Conservation (phyloP, 2,888 invertebrate genomes). For the Maniola hyperantus region DNA sequence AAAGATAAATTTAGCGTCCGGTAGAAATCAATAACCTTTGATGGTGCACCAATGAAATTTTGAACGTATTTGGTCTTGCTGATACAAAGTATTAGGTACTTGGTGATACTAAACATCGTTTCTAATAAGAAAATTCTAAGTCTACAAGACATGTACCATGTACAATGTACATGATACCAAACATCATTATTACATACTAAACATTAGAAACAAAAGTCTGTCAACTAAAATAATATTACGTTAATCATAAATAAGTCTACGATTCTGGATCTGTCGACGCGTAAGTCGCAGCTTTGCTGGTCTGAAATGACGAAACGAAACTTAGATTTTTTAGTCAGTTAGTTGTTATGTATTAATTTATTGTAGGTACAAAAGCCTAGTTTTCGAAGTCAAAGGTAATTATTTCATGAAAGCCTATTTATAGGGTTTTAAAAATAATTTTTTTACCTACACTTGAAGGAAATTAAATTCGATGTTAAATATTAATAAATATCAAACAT, state of each 20-base stretch:
- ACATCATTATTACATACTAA: slow-evolving; percentile 10
- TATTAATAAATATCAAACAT: too few species aligned
- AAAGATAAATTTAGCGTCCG: too few species aligned
- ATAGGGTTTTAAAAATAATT: too few species aligned
- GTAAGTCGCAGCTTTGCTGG: slow-evolving; percentile 66
- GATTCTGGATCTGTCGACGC: slow-evolving; percentile 65
- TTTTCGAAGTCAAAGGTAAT: too few species aligned
- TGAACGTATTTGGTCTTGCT: neutral
- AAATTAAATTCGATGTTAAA: too few species aligned
- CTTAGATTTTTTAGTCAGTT: neutral
- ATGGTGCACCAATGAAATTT: neutral
- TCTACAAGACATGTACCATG: slow-evolving; percentile 7
- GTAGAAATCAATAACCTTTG: neutral
- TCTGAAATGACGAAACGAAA: slow-evolving; percentile 54
- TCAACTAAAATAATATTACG: slow-evolving; percentile 1
- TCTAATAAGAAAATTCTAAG: slow-evolving; percentile 7
- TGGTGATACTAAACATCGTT: neutral
- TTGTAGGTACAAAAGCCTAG: too few species aligned
- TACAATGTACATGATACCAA: neutral
- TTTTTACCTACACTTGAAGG: too few species aligned
- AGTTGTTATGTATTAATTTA: neutral
- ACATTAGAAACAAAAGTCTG: slow-evolving; percentile 23
- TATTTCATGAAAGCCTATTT: too few species aligned
- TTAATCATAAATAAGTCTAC: slow-evolving; percentile 41
- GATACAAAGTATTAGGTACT: neutral